These are phyloP conservation scores for Himantopus leucocephalus DNA, from an alignment of 2,113 vertebrate species.

Conservation along the genomic window DNA sequence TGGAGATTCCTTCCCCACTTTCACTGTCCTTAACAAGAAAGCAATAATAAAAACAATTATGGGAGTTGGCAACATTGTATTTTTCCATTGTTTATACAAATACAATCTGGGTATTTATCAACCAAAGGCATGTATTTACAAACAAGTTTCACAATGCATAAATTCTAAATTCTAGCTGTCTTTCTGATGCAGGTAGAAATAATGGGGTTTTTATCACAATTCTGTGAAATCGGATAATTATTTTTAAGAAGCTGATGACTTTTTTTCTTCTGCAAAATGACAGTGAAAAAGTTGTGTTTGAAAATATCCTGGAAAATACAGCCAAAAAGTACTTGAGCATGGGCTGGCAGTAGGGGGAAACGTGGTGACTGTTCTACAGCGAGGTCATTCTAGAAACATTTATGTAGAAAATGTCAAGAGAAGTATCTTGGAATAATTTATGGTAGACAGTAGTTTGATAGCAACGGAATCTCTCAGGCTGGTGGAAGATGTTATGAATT, in stretches of 20 bases:
- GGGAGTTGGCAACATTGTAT: not conserved
- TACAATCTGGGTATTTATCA: not conserved
- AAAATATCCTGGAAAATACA: not conserved
- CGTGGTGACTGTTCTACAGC: not conserved
- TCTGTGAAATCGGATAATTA: not conserved
- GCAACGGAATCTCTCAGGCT: not conserved
- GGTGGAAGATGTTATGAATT: not conserved
- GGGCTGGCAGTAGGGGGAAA: not conserved
- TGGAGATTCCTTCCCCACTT: not conserved
- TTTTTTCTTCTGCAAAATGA: not conserved
- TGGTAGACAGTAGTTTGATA: not conserved
- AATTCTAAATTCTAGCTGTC: not conserved
- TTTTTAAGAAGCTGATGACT: not conserved
- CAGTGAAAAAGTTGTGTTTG: not conserved
- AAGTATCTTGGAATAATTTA: not conserved
- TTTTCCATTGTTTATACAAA: not conserved
- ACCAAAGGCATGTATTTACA: not conserved
- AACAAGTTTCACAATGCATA: not conserved
- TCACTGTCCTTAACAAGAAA: not conserved
- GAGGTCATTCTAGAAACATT: not conserved
- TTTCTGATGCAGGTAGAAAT: not conserved
- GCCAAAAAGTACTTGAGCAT: not conserved
- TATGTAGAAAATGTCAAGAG: not conserved
- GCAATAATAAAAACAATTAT: not conserved
- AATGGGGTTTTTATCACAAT: not conserved